Conservation (phyloP, 2,797 vertebrate species). For the Syngnathus acus region DNA sequence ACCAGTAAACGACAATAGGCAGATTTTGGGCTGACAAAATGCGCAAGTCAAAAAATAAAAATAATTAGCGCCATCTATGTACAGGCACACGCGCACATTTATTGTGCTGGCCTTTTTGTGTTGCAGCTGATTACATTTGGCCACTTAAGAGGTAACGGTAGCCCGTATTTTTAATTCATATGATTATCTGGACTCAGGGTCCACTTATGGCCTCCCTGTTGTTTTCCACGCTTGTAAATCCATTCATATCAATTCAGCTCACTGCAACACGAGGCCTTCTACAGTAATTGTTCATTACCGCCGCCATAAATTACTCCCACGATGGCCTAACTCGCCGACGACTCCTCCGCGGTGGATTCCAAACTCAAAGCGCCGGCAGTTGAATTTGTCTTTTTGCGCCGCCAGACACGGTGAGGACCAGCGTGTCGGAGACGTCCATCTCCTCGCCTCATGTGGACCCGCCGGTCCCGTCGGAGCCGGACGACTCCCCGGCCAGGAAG, state of each 20-base stretch:
- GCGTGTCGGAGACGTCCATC: slow-evolving; percentile 77
- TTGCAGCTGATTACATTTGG: background rate
- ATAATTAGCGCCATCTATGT: too few relatives aligned
- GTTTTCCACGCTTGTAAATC: slow-evolving; percentile 16
- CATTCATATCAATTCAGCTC: slow-evolving; percentile 41
- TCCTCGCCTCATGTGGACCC: slow-evolving; percentile 58
- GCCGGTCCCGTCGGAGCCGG: slow-evolving; percentile 34
- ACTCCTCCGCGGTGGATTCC: slow-evolving; percentile 34
- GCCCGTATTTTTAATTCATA: slow-evolving; percentile 6
- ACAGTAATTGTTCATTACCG: slow-evolving; percentile 60
- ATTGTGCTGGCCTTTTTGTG: background rate
- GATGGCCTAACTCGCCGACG: slow-evolving; percentile 41
- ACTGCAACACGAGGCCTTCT: slow-evolving; percentile 34
- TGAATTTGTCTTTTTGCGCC: slow-evolving; percentile 10
- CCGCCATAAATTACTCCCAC: slow-evolving; percentile 49
- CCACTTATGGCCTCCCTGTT: slow-evolving; percentile 27
- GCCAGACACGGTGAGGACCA: slow-evolving; percentile 74
- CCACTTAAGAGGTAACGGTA: background rate
- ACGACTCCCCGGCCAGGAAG: slow-evolving; percentile 41
- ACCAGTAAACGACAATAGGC: too few relatives aligned
- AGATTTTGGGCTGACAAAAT: too few relatives aligned
- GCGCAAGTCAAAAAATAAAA: too few relatives aligned
- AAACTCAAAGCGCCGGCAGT: background rate
- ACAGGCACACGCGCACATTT: too few relatives aligned
- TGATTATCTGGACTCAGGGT: slow-evolving; percentile 29